phyloP scores from a whole-genome alignment of 2,797 vertebrate genomes.

The Girardinus metallicus region DNA sequence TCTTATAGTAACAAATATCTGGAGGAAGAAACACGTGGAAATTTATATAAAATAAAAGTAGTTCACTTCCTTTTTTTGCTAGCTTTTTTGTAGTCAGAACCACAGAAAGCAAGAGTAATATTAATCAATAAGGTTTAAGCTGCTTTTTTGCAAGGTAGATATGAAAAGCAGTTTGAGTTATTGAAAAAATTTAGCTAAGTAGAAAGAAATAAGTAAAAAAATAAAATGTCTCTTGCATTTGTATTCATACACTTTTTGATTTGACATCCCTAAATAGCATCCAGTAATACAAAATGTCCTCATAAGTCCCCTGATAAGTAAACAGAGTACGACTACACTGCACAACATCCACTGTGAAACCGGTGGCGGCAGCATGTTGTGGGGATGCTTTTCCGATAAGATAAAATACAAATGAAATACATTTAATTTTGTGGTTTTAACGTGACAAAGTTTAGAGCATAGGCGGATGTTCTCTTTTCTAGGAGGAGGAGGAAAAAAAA shows the following conservation, averaged over 20 bases:
- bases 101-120: neutral
- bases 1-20: slow-evolving; percentile 97
- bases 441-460: neutral
- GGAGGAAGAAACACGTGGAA: slow-evolving; percentile 25
- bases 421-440: neutral
- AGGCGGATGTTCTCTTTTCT: slow-evolving; percentile 14
- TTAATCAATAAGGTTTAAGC: neutral
- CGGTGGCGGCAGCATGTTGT: neutral
- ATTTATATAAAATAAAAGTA: neutral
- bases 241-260: neutral
- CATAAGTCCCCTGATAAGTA: neutral
- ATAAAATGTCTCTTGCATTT: neutral
- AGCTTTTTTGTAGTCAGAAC: neutral
- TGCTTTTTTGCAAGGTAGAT: neutral
- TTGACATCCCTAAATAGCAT: neutral
- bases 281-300: neutral
- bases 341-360: neutral
- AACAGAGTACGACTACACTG: neutral
- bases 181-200: neutral
- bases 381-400: neutral
- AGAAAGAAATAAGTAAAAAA: neutral
- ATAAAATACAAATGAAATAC: neutral
- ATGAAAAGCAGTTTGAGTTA: neutral
- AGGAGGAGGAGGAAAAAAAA: slow-evolving; percentile 6
- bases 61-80: neutral